Base-by-base conservation (phyloP, 2,113 vertebrate species). In the Triplophysa tibetana region DNA sequence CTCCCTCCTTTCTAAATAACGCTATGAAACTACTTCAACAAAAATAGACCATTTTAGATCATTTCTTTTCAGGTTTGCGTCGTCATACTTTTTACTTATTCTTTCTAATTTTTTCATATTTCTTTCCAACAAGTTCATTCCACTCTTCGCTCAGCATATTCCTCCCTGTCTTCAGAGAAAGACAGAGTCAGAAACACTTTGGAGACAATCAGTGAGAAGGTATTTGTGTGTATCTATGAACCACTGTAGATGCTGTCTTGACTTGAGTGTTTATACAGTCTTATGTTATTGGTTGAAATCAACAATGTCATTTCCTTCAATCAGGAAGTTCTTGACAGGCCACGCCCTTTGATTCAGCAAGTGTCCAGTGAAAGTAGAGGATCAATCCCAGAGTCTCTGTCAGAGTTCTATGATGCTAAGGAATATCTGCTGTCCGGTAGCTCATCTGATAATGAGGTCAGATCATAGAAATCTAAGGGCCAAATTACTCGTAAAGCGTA, bases 371-470 rank as follows among this genome's bases (percentile, higher is more conserved):
- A 99, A 88, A 98, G 96, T 84, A 91, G 94, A 60, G 91, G 95
- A 1, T 99, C 98, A 23, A 89, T 98, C 50, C 91, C 95, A 1
- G 98, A 99, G 88, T 99, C 98, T 21, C 88, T 99, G 69, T 95
- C 95, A 0, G 98, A 99, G 90, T 99, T 99, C 85, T 98, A 96
- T 83, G 98, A 99, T 79, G 98, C 98, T 8, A 96, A 97, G 81
- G 98, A 99, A 88, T 95, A 98, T 77, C 89, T 99, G 0, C 82
- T 98, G 76, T 98, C 97, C 61, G 94, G 96, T 13, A 99, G 98
- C 85, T 99, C 98, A 81, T 98, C 98, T 83, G 97, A 99, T 89
- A 99, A 98, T 50, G 98, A 98, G 95, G 98, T 98, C 63, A 87
- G 91, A 23, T 23, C 1, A 29, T 63, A n/a, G 12, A 11, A 38